phyloP scores from a whole-genome alignment of 2,888 invertebrate species.

The Tachina grossa region DNA sequence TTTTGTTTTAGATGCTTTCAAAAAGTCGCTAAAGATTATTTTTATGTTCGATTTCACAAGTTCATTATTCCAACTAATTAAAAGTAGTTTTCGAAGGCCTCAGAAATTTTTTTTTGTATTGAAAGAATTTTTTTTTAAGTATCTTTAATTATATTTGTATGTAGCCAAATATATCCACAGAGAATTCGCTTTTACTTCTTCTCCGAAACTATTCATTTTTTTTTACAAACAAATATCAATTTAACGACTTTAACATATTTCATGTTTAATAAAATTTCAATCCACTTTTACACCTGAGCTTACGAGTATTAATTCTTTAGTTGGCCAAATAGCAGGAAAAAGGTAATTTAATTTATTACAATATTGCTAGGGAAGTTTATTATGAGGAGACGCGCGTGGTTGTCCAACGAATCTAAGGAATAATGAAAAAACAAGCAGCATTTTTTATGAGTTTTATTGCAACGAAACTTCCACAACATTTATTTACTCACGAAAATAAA shows the following conservation, averaged over 20 bases:
- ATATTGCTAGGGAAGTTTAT: constrained; percentile 58
- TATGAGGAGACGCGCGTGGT: constrained; percentile 24
- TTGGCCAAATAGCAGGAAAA: constrained; percentile 41
- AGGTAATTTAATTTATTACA: constrained; percentile 66
- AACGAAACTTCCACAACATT: constrained; percentile 44
- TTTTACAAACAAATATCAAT: constrained; percentile 50
- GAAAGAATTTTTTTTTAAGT: too few relatives aligned
- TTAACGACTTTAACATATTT: constrained; percentile 57
- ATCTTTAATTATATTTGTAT: too few relatives aligned
- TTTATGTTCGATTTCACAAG: not conserved
- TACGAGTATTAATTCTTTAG: constrained; percentile 44
- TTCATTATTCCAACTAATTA: too few relatives aligned
- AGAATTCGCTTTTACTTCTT: too few relatives aligned
- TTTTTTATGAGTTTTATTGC: constrained; percentile 56
- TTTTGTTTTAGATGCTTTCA: not conserved
- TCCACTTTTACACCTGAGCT: constrained; percentile 65
- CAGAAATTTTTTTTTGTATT: too few relatives aligned
- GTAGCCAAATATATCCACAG: too few relatives aligned
- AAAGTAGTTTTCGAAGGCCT: too few relatives aligned
- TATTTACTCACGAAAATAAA: constrained; percentile 9
- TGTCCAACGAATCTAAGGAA: constrained; percentile 19
- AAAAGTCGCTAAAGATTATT: not conserved
- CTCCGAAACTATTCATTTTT: not conserved
- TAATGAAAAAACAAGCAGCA: constrained; percentile 29
- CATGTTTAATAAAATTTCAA: constrained; percentile 52